Evolutionary conservation across 2,113 vertebrate species (phyloP).

Genomic region (Tragulus kanchil): DNA sequence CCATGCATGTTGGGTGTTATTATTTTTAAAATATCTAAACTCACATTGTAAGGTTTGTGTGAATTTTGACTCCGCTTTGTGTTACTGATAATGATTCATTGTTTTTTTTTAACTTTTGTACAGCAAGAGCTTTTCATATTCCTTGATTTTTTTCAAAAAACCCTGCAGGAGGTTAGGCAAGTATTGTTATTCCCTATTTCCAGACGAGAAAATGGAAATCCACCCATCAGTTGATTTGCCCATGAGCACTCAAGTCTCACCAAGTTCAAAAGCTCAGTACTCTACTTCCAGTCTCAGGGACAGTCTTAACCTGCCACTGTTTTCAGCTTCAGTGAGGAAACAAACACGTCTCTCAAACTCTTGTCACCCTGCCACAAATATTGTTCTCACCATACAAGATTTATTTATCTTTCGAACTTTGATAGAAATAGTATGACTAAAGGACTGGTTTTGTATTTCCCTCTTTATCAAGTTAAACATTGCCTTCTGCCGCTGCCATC

Average conservation of each 20-base stretch:
- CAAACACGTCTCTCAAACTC: neutral
- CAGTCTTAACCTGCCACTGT: neutral
- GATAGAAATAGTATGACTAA: neutral
- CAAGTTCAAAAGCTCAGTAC: neutral
- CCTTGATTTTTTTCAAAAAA: neutral
- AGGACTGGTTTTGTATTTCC: neutral
- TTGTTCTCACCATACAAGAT: neutral
- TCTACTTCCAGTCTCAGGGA: neutral
- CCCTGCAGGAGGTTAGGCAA: neutral
- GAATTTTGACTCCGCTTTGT: conserved; percentile 6
- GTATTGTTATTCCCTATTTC: neutral
- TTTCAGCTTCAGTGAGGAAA: neutral
- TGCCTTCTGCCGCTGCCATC: neutral
- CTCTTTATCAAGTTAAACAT: neutral
- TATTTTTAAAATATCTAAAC: neutral
- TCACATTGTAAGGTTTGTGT: neutral
- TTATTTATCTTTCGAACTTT: neutral
- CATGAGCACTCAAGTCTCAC: neutral
- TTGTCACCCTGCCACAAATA: neutral
- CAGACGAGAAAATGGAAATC: neutral
- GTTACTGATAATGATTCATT: neutral
- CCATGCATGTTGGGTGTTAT: neutral
- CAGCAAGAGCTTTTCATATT: neutral
- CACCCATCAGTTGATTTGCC: neutral
- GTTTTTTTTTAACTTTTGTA: conserved; percentile 29